Base-by-base conservation (phyloP, 2,797 vertebrate genomes). In the Adrianichthys oophorus region DNA sequence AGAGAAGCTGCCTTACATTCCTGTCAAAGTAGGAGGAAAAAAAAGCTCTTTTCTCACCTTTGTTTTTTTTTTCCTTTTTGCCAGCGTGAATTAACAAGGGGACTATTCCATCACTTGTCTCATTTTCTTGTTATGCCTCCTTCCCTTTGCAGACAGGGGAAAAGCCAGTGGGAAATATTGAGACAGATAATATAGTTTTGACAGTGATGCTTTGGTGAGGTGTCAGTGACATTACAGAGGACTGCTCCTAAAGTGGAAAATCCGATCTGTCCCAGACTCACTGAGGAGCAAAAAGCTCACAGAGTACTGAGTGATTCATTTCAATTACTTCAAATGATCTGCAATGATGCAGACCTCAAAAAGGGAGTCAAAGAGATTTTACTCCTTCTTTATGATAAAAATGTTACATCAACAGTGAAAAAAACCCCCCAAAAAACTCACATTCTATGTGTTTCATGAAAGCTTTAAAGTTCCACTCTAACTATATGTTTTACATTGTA, bases 221-320 rank as follows among this genome's bases (percentile, higher is more conserved):
- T 80, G 84, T 81, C 80, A 48, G 56, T 81, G 71, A 82, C 81
- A 80, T 80, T 80, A 85, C 66, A 57, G 72, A 81, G 74, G 73
- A 85, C 72, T 62, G 71, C 75, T 85, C 71, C 66, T 64, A 80
- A 86, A 82, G 86, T 84, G 73, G 78, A 80, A 88, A 88, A 88
- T 89, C 84, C 84, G 90, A 84, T 88, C 77, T 83, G 53, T 65
- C 70, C 54, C 57, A 82, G 82, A 79, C 78, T 75, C 72, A 77
- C 79, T 70, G 48, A n/a, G 55, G 51, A 80, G 72, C 59, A 48
- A 53, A 78, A 68, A 69, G 66, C 59, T 65, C 51, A 42, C 56
- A 67, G 77, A 83, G 72, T 57, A 44, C 64, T 72, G 65, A 63
- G 56, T 72, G 81, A 81, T 79, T 82, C 84, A 85, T 85, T 83